Evolutionary conservation across 2,797 vertebrate species (phyloP).

Genomic region (Acrossocheilus fasciatus): DNA sequence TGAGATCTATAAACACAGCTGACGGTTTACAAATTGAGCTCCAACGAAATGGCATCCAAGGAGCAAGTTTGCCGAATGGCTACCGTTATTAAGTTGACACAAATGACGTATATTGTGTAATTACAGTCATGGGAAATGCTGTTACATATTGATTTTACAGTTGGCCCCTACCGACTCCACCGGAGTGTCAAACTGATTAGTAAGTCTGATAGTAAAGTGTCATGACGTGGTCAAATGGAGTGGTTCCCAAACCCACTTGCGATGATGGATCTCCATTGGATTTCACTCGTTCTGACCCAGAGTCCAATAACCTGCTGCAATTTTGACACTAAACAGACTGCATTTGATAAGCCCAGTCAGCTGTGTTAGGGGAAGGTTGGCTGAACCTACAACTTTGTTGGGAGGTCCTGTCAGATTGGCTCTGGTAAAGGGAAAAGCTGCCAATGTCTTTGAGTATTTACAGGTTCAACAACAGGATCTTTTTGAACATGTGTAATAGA

Average conservation of each 20-base stretch:
- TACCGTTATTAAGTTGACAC: constrained; percentile 16
- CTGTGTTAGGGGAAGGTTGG: constrained; percentile 14
- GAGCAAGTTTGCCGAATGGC: neutral
- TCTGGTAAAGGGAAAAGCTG: neutral
- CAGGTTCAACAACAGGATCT: neutral
- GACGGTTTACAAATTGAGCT: constrained; percentile 35
- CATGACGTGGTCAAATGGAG: constrained; percentile 25
- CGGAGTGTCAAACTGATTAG: constrained; percentile 17
- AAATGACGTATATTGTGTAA: neutral
- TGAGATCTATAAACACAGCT: constrained; percentile 43
- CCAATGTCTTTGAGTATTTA: constrained; percentile 1
- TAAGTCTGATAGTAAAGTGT: constrained; percentile 23
- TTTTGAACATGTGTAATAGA: neutral
- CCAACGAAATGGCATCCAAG: constrained; percentile 7
- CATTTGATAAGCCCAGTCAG: constrained; percentile 25
- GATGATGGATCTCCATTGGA: neutral
- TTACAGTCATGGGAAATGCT: constrained; percentile 44
- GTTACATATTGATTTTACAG: constrained; percentile 6
- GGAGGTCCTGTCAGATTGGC: constrained; percentile 18
- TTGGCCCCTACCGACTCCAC: neutral
- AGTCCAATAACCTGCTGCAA: constrained; percentile 33
- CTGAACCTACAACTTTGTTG: neutral
- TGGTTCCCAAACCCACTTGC: constrained; percentile 5
- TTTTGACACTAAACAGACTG: constrained; percentile 35
- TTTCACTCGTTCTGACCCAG: neutral